Percentiles rank a stretch among this genome's conserved stretches.
Conservation (phyloP, 2,888 invertebrate species). For the Ornithoptera priamus region DNA sequence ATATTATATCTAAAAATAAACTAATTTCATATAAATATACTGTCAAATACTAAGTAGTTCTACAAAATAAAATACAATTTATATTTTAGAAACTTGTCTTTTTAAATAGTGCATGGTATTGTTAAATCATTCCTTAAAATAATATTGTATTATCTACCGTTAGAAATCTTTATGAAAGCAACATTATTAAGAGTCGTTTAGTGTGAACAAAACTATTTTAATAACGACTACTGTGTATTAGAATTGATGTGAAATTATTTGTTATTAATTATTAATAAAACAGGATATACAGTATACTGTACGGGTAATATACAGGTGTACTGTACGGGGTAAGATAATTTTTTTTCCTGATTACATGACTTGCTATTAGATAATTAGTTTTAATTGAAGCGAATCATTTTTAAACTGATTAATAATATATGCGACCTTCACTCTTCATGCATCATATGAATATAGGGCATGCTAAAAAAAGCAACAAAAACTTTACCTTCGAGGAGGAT, state of each 20-base stretch:
- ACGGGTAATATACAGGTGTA: not conserved
- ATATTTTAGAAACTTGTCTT: not conserved
- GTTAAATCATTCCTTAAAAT: not conserved
- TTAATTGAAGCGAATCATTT: not conserved
- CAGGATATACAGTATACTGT: not conserved
- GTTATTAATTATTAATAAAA: not conserved
- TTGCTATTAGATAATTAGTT: not conserved
- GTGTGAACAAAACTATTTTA: not conserved
- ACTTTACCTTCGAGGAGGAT: conserved; percentile 72
- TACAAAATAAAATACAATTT: not conserved
- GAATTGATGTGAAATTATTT: not conserved
- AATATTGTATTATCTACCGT: not conserved
- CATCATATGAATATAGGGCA: conserved; percentile 40
- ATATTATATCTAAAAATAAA: not conserved
- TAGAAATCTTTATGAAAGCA: not conserved
- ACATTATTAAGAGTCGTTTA: no score
- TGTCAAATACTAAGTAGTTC: not conserved
- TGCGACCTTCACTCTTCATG: conserved; percentile 28
- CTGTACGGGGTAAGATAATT: not conserved
- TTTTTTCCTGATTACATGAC: not conserved
- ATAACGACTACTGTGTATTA: not conserved
- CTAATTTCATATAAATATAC: not conserved
- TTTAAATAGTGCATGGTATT: conserved; percentile 28
- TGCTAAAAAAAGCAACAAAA: conserved; percentile 75
- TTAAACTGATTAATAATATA: not conserved